Percentiles rank a stretch among this genome's conserved stretches.
Evolutionary conservation across 2,113 vertebrate species (phyloP).

Genomic region (Lophura nycthemera): DNA sequence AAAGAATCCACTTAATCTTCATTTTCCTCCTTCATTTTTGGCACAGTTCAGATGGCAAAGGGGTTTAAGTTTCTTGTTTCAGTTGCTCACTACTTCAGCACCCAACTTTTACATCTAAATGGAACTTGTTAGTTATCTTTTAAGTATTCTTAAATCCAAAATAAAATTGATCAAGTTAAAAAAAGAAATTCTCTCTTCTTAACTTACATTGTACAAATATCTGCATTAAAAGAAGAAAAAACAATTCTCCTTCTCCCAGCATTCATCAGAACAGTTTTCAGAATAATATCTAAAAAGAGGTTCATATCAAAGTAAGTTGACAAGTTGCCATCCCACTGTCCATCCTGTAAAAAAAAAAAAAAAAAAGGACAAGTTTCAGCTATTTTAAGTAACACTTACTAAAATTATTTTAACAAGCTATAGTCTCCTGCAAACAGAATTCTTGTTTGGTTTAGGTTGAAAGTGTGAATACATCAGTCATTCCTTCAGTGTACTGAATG

Average conservation of each 20-base stretch:
- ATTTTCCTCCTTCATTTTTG: neutral
- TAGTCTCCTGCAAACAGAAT: neutral
- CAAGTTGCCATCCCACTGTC: conserved; percentile 93
- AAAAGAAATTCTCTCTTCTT: neutral
- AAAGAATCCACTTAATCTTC: neutral
- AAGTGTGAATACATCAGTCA: neutral
- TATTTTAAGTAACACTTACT: neutral
- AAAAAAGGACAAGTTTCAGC: conserved; percentile 21
- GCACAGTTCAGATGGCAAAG: neutral
- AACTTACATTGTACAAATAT: conserved; percentile 96
- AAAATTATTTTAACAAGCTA: neutral
- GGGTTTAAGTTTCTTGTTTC: neutral
- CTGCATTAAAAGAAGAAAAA: conserved; percentile 96
- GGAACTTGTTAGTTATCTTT: neutral
- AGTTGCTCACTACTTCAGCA: neutral
- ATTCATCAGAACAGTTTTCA: conserved; percentile 90
- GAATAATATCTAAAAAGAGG: conserved; percentile 89
- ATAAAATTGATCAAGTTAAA: neutral
- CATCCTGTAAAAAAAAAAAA: conserved; percentile 82
- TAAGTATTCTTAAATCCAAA: neutral
- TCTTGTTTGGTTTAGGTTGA: neutral
- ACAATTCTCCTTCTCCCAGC: conserved; percentile 90
- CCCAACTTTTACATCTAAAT: neutral
- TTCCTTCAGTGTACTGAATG: neutral
- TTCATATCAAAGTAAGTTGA: conserved; percentile 98